Base-by-base conservation (phyloP, 2,888 invertebrate genomes). In the Lacanobia wlatinum region DNA sequence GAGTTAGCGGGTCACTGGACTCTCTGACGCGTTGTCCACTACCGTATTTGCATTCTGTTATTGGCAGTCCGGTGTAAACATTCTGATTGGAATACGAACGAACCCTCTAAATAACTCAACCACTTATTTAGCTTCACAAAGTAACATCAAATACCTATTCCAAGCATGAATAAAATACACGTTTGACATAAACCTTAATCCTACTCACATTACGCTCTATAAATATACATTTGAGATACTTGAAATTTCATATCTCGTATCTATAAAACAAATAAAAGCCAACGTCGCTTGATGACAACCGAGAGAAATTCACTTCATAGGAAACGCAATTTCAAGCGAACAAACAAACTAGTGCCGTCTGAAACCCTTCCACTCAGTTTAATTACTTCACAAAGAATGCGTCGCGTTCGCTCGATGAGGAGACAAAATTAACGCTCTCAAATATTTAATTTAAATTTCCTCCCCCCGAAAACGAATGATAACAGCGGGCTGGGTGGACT, bases 321-420 rank as follows among this genome's bases (percentile, higher is more conserved):
- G 90, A 94, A 95, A 95, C 94, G 94, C 93, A 96, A 96, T 96
- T 96, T 94, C 88, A 94, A 91, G 92, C 92, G 94, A 95, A 95
- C 95, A 96, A 96, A 96, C 96, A 96, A 96, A 96, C 96, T 96
- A 95, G 91, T 93, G 88, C 91, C 93, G 93, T 90, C 92, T 91
- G 94, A 92, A 94, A 95, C 96, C 96, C 96, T 96, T 96, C 95
- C 93, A 95, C 95, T 96, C 95, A 92, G 95, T 95, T 96, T 96
- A 96, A 96, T 96, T 96, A 96, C 96, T 96, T 96, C 93, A 94
- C 96, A 95, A 96, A 96, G 96, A 96, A 96, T 96, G 96, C 96
- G 96, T 95, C 95, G 96, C 93, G 91, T 92, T 94, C 94, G 91
- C 95, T 92, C 95, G 94, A 95, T 95, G 96, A 96, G 96, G 94